These are phyloP conservation scores for Nemoura dubitans DNA, from an alignment of 2,888 invertebrate genomes.

Conservation along the genomic window DNA sequence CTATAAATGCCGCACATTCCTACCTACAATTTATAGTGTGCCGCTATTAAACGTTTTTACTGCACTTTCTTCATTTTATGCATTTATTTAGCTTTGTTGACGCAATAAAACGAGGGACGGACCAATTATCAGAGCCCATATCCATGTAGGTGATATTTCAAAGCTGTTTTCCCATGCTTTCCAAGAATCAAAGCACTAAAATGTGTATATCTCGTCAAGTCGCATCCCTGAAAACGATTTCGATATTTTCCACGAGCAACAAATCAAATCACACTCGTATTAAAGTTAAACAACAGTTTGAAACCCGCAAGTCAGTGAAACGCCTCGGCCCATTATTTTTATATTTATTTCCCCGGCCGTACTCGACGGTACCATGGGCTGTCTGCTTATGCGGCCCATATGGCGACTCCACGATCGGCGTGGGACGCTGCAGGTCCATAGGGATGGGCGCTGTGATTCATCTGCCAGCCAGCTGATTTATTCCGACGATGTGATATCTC, in stretches of 20 bases:
- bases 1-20: too few relatives aligned
- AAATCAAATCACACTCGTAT: background rate
- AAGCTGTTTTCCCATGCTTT: background rate
- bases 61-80: too few relatives aligned
- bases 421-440: background rate
- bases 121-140: too few relatives aligned
- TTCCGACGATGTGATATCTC: background rate
- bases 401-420: background rate
- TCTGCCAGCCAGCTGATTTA: slow-evolving; percentile 4
- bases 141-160: background rate
- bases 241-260: background rate
- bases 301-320: background rate
- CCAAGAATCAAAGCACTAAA: background rate
- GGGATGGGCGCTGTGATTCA: background rate
- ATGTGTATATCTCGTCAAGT: background rate
- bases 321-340: background rate
- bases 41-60: too few relatives aligned
- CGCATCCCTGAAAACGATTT: background rate
- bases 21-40: too few relatives aligned
- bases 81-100: background rate
- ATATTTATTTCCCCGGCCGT: background rate
- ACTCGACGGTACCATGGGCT: background rate
- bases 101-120: background rate
- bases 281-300: background rate
- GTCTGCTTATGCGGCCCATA: background rate